Conservation (phyloP, 2,888 invertebrate genomes). For the Clistopyga incitator region DNA sequence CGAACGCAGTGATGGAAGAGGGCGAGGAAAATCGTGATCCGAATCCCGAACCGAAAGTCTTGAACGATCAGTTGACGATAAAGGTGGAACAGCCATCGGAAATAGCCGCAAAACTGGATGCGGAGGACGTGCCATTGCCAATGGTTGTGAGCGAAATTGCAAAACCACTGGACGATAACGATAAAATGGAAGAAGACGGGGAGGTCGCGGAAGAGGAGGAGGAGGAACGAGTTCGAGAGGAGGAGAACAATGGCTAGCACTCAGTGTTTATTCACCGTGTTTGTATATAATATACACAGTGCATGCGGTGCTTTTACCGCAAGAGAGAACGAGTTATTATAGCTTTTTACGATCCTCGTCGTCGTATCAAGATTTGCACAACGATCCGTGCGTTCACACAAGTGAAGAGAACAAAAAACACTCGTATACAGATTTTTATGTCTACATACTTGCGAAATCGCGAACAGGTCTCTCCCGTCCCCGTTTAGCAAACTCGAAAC, state of each 20-base stretch:
- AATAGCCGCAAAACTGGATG: conserved; percentile 40
- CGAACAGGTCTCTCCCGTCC: conserved; percentile 1
- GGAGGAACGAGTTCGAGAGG: conserved; percentile 70
- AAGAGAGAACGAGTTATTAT: background rate
- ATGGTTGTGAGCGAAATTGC: conserved; percentile 30
- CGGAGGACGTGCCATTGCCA: conserved; percentile 44
- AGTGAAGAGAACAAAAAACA: conserved; percentile 15
- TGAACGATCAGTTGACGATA: conserved; percentile 50
- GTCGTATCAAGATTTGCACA: conserved; percentile 15
- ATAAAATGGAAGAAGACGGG: conserved; percentile 69
- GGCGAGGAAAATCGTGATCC: conserved; percentile 82
- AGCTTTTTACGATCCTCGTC: conserved; percentile 38
- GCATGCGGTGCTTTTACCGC: conserved; percentile 23
- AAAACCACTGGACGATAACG: conserved; percentile 57
- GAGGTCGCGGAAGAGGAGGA: conserved; percentile 67
- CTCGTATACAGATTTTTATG: conserved; percentile 16
- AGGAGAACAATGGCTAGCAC: conserved; percentile 80
- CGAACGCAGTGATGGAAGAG: conserved; percentile 72
- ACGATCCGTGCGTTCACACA: conserved; percentile 8
- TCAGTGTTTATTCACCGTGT: conserved; percentile 59
- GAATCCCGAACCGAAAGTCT: conserved; percentile 76
- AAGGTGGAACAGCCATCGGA: conserved; percentile 46
- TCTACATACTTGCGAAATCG: conserved; percentile 3
- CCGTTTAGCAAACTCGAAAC: conserved; percentile 12
- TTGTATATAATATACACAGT: conserved; percentile 70